These are phyloP conservation scores for Exocentrus adspersus DNA, from an alignment of 2,888 invertebrate species.

Conservation along the genomic window DNA sequence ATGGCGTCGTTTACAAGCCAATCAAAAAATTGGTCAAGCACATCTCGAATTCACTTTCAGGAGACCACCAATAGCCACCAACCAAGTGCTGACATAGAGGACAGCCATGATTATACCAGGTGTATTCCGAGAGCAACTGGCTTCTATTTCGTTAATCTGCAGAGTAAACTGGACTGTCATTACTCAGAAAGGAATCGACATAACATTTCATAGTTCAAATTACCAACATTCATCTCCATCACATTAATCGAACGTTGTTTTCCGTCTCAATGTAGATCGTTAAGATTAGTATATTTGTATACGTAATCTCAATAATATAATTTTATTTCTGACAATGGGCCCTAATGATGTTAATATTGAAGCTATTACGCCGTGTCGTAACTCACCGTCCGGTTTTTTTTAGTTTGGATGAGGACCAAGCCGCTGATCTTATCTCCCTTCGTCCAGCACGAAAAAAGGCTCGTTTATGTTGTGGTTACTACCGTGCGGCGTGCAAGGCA, in stretches of 20 bases:
- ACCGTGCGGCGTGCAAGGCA: slow-evolving; percentile 40
- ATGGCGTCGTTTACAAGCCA: too few relatives aligned
- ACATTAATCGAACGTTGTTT: slow-evolving; percentile 16
- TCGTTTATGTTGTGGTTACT: slow-evolving; percentile 47
- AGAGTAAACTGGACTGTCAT: not conserved
- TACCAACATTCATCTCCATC: not conserved
- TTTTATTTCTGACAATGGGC: slow-evolving; percentile 52
- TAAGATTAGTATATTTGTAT: slow-evolving; percentile 40
- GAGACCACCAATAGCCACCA: too few relatives aligned
- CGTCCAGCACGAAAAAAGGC: slow-evolving; percentile 50
- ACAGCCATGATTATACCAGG: too few relatives aligned
- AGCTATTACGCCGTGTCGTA: slow-evolving; percentile 50
- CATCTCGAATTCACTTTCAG: too few relatives aligned
- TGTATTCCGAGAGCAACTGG: too few relatives aligned
- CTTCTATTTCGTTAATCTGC: not conserved
- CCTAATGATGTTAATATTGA: slow-evolving; percentile 54
- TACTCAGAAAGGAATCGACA: not conserved
- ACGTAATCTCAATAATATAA: slow-evolving; percentile 47
- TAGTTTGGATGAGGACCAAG: slow-evolving; percentile 36
- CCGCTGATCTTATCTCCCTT: slow-evolving; percentile 50
- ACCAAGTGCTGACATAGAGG: too few relatives aligned
- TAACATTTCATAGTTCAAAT: not conserved
- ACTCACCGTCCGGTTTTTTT: slow-evolving; percentile 48
- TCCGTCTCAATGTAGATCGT: slow-evolving; percentile 21
- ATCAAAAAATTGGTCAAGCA: too few relatives aligned